phyloP scores from a whole-genome alignment of 2,888 invertebrate genomes.

The Hyalella azteca region DNA sequence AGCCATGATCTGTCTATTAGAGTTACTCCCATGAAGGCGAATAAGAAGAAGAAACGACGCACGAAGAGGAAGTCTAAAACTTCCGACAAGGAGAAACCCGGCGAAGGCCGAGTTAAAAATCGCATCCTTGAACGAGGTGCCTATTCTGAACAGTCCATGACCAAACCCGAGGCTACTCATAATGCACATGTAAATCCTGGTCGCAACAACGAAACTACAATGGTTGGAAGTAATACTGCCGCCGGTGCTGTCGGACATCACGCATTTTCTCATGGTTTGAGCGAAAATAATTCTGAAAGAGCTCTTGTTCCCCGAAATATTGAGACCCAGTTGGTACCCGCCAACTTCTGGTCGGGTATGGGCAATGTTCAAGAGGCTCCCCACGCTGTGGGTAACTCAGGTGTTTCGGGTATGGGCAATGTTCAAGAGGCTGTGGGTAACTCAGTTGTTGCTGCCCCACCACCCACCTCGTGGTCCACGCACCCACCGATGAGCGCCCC shows the following conservation, averaged over 20 bases:
- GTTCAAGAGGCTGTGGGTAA: not conserved
- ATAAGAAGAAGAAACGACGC: slow-evolving; percentile 11
- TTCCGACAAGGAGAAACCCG: not conserved
- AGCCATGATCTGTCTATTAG: not conserved
- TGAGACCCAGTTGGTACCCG: too few relatives aligned
- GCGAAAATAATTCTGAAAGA: too few relatives aligned
- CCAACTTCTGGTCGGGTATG: too few relatives aligned
- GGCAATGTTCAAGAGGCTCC: not conserved
- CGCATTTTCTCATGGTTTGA: too few relatives aligned
- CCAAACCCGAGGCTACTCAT: too few relatives aligned
- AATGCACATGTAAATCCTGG: too few relatives aligned
- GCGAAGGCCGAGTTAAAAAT: not conserved
- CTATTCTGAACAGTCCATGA: too few relatives aligned
- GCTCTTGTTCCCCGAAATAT: too few relatives aligned
- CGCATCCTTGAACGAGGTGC: too few relatives aligned
- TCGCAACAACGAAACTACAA: too few relatives aligned
- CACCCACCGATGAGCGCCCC: not conserved
- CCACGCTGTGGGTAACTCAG: not conserved
- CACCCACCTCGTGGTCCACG: not conserved
- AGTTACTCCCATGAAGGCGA: slow-evolving; percentile 15
- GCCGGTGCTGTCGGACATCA: too few relatives aligned
- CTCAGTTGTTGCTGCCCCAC: not conserved
- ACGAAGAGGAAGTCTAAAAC: not conserved
- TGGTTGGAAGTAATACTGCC: too few relatives aligned
- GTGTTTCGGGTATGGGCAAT: not conserved